A percentile compares a stretch with the other conserved stretches of the same genome.
These are phyloP conservation scores for Leucopsar rothschildi DNA, from an alignment of 2,113 vertebrate genomes.

Conservation along the genomic window DNA sequence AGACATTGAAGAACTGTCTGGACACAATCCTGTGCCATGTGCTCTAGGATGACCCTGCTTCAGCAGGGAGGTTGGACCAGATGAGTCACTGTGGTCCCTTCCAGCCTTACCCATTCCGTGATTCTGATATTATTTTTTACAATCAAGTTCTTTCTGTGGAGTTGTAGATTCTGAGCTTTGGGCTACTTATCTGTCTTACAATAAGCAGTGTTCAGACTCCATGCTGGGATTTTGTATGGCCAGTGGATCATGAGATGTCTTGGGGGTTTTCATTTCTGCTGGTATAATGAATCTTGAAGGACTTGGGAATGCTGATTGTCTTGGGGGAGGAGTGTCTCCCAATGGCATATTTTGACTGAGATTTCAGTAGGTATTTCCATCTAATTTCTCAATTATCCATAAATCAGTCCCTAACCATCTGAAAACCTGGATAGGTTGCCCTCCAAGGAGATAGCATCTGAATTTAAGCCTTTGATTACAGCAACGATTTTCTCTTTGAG, in stretches of 20 bases:
- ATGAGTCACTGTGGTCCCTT: background rate
- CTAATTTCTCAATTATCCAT: background rate
- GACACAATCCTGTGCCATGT: background rate
- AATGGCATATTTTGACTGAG: background rate
- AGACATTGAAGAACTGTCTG: background rate
- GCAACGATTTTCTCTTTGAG: background rate
- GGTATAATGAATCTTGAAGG: background rate
- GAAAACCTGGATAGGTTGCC: background rate
- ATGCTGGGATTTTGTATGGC: background rate
- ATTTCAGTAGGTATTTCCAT: background rate
- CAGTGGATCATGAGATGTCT: background rate
- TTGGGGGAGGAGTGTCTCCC: background rate
- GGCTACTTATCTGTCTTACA: background rate
- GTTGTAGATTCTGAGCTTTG: background rate
- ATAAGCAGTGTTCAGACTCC: background rate
- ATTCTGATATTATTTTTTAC: background rate
- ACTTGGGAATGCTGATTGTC: background rate
- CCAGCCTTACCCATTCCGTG: fast-evolving
- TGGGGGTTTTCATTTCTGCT: background rate
- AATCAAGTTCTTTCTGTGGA: background rate
- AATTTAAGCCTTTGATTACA: background rate
- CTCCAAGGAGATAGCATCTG: background rate
- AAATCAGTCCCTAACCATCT: background rate
- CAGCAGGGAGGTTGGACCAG: background rate
- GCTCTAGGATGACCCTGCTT: background rate